These are phyloP conservation scores for Phoxinus phoxinus DNA, from an alignment of 2,113 vertebrate species.

Conservation along the genomic window DNA sequence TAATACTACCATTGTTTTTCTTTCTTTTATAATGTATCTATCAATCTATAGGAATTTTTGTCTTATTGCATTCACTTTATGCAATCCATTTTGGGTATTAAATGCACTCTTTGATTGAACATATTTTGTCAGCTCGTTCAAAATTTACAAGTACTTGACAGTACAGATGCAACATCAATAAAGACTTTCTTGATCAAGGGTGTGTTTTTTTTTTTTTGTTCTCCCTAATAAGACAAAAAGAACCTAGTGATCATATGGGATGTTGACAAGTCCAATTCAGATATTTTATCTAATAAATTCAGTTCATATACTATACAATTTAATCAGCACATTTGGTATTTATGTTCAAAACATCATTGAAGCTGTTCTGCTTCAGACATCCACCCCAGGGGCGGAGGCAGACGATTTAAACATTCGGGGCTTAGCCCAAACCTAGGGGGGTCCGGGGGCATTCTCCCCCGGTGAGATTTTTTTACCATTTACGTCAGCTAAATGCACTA, in stretches of 20 bases:
- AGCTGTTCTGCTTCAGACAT: no score
- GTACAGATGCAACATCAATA: slow-evolving; percentile 93
- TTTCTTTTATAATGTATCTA: slow-evolving; percentile 74
- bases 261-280: not conserved
- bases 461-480: no score
- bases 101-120: slow-evolving; percentile 90
- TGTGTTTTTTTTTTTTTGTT: not conserved
- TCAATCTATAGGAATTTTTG: slow-evolving; percentile 70
- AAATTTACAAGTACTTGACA: slow-evolving; percentile 89
- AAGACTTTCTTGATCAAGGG: slow-evolving; percentile 77
- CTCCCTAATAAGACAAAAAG: not conserved
- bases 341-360: not conserved
- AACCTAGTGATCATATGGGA: not conserved
- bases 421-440: no score
- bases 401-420: no score
- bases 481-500: no score
- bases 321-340: not conserved
- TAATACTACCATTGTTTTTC: slow-evolving; percentile 76
- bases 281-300: not conserved
- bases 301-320: not conserved
- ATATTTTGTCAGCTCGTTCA: slow-evolving; percentile 86
- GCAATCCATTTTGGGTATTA: slow-evolving; percentile 85
- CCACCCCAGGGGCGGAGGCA: no score
- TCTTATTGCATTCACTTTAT: slow-evolving; percentile 83
- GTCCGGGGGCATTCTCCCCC: no score